Evolutionary conservation across 2,797 vertebrate genomes (phyloP), one percentile per base, ranked within the genome.

Genomic region (Crenichthys baileyi): DNA sequence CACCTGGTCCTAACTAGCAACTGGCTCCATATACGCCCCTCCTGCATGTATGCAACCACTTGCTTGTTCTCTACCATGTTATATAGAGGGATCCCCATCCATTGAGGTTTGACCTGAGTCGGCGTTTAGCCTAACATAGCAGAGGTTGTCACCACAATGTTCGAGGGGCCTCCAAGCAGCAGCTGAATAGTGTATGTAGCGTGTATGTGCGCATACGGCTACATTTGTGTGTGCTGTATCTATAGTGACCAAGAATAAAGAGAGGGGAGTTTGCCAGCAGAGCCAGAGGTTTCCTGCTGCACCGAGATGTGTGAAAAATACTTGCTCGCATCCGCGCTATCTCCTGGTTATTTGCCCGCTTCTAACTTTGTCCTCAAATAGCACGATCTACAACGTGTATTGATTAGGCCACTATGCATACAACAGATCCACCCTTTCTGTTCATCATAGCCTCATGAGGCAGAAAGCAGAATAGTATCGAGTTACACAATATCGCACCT

Each of bases 261-360:
- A 94, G 93, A 94, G 79, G 80, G 79, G 93, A 95, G 82, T 91
- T 88, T 95, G 75, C 94, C 92, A 92, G 94, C 91, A 95, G 93
- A 94, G 90, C 91, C 90, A 95, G 91, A 93, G 90, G 90, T 74
- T 95, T 95, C 93, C 92, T 88, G 88, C 79, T 75, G 51, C 73
- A 85, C 58, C 74, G 63, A 80, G 73, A 84, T 75, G 80, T 61
- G 70, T 70, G 71, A 80, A 72, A 77, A 78, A 79, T 51, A 48
- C n/a, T 71, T 41, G 67, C 68, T 58, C 2, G 1, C 44, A 70
- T 70, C 48, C 12, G 8, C 48, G 44, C 67, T 48, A 24, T 70
- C 13, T 24, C 9, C 22, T 70, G 44, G 24, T 24, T 48, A n/a
- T 24, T 44, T 44, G 39, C 6, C 53, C 44, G 63, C 20, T 12